A percentile compares a stretch with the other conserved stretches of the same genome.
phyloP scores from a whole-genome alignment of 92 coral and sea anemone genomes.

The Zoanthus sociatus region DNA sequence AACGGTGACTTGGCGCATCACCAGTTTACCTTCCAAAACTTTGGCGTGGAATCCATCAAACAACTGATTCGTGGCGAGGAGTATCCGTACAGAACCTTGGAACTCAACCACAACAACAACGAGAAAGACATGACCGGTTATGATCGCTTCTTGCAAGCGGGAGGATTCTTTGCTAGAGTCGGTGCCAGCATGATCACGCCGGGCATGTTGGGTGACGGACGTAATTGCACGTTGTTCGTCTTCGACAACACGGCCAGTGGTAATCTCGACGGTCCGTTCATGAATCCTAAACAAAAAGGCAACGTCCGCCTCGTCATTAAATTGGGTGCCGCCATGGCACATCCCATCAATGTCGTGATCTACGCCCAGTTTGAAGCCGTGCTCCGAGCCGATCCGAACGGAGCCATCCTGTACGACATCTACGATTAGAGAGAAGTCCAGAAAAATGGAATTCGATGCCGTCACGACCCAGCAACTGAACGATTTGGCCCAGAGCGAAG shows the following conservation, averaged over 20 bases:
- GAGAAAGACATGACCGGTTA: constrained; percentile 49
- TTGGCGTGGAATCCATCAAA: neutral
- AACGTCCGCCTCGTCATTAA: neutral
- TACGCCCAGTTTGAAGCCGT: constrained; percentile 24
- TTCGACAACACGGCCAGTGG: constrained; percentile 5
- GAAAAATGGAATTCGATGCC: constrained; percentile 18
- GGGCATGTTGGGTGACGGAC: constrained; percentile 8
- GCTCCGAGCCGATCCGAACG: neutral
- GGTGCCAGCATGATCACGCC: constrained; percentile 16
- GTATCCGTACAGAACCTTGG: constrained; percentile 2
- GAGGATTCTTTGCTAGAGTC: neutral
- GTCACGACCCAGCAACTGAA: neutral
- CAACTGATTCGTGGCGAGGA: constrained; percentile 9
- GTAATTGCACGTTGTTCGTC: neutral
- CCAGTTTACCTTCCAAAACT: constrained; percentile 1
- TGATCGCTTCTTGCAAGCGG: constrained; percentile 41
- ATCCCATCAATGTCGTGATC: constrained; percentile 5
- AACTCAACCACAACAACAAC: neutral
- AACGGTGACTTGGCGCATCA: neutral
- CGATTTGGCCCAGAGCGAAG: neutral
- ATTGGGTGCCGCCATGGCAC: neutral
- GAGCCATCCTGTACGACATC: constrained; percentile 9
- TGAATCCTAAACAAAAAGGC: constrained; percentile 14
- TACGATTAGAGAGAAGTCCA: too few relatives aligned
- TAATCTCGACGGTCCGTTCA: constrained; percentile 3